A percentile compares a stretch with the other conserved stretches of the same genome.
Evolutionary conservation across 2,113 vertebrate species (phyloP).

Genomic region (Myanophis thanlyinensis): DNA sequence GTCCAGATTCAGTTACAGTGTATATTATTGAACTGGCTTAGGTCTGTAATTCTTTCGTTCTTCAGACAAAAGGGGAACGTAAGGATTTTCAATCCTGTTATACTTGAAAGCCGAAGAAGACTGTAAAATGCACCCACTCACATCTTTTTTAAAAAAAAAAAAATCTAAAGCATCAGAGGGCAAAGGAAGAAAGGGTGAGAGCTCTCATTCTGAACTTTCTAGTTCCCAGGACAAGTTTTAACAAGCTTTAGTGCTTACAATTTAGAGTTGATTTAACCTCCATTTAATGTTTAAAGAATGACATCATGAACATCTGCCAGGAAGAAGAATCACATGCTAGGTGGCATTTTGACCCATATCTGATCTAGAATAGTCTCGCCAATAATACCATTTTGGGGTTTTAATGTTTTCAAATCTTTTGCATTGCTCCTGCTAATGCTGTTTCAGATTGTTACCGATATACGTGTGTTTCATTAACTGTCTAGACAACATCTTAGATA

Average conservation of each 20-base stretch:
- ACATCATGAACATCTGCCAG: slow-evolving; percentile 4
- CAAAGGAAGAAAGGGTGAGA: slow-evolving; percentile 59
- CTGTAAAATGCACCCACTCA: slow-evolving; percentile 50
- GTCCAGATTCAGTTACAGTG: neutral
- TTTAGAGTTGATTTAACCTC: slow-evolving; percentile 30
- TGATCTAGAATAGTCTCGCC: rapidly evolving
- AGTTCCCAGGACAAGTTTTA: slow-evolving; percentile 54
- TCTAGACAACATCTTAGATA: neutral
- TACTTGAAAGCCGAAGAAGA: slow-evolving; percentile 12
- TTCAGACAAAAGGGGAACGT: slow-evolving; percentile 51
- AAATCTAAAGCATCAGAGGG: slow-evolving; percentile 31
- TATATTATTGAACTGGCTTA: slow-evolving; percentile 39
- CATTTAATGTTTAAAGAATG: slow-evolving; percentile 28
- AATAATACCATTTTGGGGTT: neutral
- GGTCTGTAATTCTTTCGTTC: slow-evolving; percentile 43
- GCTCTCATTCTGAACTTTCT: slow-evolving; percentile 61
- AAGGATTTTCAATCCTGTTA: slow-evolving; percentile 32
- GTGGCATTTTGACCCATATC: neutral
- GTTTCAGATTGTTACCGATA: neutral
- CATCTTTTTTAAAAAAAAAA: slow-evolving; percentile 28
- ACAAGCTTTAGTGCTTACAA: slow-evolving; percentile 52
- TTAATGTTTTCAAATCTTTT: neutral
- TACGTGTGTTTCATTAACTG: neutral
- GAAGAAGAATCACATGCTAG: slow-evolving; percentile 11
- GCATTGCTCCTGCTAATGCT: neutral